These are phyloP conservation scores for Anguilla japonica DNA, from an alignment of 2,113 vertebrate genomes.

Conservation along the genomic window DNA sequence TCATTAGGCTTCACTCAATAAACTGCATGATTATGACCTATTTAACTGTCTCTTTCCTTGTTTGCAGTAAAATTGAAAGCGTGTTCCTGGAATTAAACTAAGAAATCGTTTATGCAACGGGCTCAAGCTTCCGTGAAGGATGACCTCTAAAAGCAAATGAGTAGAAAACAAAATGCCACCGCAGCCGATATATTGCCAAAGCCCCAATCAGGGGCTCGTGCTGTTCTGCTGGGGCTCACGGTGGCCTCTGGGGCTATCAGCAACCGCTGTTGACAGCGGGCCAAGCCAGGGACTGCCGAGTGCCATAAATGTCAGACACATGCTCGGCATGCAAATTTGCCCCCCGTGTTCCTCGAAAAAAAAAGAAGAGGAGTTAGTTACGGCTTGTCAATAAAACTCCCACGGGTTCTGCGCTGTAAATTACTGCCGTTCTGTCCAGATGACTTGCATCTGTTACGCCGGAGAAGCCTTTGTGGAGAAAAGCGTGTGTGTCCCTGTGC, in stretches of 20 bases:
- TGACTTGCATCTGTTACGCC: too few species aligned
- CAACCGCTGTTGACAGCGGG: not conserved
- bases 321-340: too few species aligned
- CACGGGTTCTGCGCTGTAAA: too few species aligned
- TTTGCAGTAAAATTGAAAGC: conserved; percentile 3
- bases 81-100: not conserved
- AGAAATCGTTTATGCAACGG: not conserved
- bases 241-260: not conserved
- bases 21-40: not conserved
- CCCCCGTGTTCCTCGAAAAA: too few species aligned
- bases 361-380: too few species aligned
- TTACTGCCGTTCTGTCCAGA: too few species aligned
- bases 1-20: not conserved
- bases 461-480: too few species aligned
- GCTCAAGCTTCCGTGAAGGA: not conserved
- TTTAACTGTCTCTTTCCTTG: not conserved
- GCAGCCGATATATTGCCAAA: not conserved
- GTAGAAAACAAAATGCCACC: not conserved
- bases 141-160: not conserved
- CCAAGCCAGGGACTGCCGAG: not conserved
- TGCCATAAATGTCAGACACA: not conserved
- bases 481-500: too few species aligned
- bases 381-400: too few species aligned
- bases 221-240: not conserved
- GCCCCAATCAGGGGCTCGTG: not conserved